A percentile compares a stretch with the other conserved stretches of the same genome.
These are phyloP conservation scores for Automeris io DNA, from an alignment of 2,888 invertebrate species.

Conservation along the genomic window DNA sequence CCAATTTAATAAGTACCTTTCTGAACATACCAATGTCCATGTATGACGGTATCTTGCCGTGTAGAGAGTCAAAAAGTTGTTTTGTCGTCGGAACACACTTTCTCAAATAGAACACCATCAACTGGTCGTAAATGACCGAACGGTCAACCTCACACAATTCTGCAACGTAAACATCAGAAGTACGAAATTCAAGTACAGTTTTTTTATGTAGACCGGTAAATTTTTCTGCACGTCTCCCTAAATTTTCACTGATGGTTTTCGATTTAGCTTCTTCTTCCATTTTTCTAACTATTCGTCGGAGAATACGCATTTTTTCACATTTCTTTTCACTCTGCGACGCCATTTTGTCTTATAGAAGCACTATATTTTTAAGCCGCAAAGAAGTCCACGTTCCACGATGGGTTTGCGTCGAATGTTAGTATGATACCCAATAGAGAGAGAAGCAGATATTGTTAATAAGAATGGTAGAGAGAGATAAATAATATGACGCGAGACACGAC, in stretches of 20 bases:
- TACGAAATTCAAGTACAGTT: slow-evolving; percentile 7
- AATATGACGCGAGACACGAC: not conserved
- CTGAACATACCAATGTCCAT: slow-evolving; percentile 31
- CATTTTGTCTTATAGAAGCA: not conserved
- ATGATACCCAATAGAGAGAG: not conserved
- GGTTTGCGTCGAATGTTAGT: not conserved
- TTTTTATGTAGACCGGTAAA: slow-evolving; percentile 19
- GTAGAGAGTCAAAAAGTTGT: slow-evolving; percentile 21
- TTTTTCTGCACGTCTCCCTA: not conserved
- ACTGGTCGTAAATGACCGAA: slow-evolving; percentile 17
- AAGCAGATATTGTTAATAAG: not conserved
- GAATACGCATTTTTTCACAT: slow-evolving; percentile 8
- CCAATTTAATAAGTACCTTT: slow-evolving; percentile 28
- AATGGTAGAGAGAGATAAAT: not conserved
- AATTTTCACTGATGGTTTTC: not conserved
- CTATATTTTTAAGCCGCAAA: not conserved
- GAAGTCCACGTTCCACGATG: not conserved
- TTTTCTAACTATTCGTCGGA: slow-evolving; percentile 13
- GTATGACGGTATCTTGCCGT: slow-evolving; percentile 19
- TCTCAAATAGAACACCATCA: slow-evolving; percentile 20
- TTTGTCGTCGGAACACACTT: slow-evolving; percentile 24
- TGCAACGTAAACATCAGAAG: not conserved
- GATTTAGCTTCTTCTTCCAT: not conserved
- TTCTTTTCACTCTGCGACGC: not conserved
- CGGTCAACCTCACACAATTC: slow-evolving; percentile 18